These are phyloP conservation scores for Peromyscus nudipes DNA, from an alignment of 2,797 vertebrate species.

Conservation along the genomic window DNA sequence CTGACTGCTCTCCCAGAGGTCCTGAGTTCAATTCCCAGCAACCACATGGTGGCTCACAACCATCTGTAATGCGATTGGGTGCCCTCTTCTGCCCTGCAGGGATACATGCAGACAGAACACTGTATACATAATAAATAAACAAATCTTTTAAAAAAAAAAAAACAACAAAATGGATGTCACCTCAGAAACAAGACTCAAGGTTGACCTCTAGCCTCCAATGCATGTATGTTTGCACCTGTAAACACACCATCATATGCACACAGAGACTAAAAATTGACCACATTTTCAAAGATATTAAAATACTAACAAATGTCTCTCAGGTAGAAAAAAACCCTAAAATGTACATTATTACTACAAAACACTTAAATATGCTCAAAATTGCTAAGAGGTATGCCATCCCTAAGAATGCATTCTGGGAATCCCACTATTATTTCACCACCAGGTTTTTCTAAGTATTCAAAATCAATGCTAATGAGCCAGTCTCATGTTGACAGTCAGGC, in stretches of 20 bases:
- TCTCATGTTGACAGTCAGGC: constrained; percentile 53
- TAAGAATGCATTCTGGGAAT: constrained; percentile 6
- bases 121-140: no score
- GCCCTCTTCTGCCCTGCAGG: no score
- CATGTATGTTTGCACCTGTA: neutral
- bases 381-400: neutral
- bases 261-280: neutral
- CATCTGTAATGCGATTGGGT: no score
- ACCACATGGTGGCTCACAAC: no score
- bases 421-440: neutral
- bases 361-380: neutral
- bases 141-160: no score
- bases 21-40: no score
- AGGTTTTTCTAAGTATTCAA: constrained; percentile 55
- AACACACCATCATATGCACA: neutral
- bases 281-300: constrained; percentile 14
- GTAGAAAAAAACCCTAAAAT: neutral
- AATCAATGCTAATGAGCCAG: constrained; percentile 57
- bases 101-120: no score
- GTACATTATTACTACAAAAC: neutral
- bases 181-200: neutral
- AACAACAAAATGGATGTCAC: neutral
- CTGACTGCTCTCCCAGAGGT: no score
- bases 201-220: neutral
- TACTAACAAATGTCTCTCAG: neutral